Evolutionary conservation across 2,113 vertebrate genomes (phyloP).

Genomic region (Cephalopholis sonnerati): DNA sequence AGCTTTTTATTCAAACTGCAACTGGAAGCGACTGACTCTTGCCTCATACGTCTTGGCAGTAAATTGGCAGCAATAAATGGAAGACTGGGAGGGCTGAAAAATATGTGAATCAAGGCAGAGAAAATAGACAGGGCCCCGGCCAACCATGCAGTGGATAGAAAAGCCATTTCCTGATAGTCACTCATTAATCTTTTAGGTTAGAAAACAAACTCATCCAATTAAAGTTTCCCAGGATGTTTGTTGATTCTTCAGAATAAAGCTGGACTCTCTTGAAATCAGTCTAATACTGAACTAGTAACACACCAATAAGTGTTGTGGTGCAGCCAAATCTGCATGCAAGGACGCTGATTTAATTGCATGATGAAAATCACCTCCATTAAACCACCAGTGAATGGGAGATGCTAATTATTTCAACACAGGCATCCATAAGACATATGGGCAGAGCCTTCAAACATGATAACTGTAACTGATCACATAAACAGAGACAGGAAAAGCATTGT

Average conservation of each 20-base stretch:
- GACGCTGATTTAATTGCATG: background rate
- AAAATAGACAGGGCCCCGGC: background rate
- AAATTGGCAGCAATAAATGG: conserved; percentile 21
- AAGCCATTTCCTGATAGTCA: background rate
- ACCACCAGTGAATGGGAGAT: background rate
- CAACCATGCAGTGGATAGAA: background rate
- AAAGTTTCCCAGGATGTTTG: background rate
- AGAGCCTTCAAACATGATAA: conserved; percentile 14
- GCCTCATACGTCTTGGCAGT: background rate
- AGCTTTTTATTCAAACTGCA: background rate
- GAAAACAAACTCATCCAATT: background rate
- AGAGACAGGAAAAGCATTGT: background rate
- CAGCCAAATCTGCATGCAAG: background rate
- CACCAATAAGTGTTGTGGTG: background rate
- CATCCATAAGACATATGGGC: background rate
- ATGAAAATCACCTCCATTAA: background rate
- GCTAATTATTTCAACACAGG: conserved; percentile 20
- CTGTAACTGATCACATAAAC: conserved; percentile 5
- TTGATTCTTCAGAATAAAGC: background rate
- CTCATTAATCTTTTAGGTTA: conserved; percentile 1
- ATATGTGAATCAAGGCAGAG: background rate
- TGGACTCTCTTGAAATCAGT: background rate
- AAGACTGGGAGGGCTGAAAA: background rate
- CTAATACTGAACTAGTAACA: background rate
- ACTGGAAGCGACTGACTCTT: background rate